Evolutionary conservation across 1,140 invertebrate species (phyloP).

Genomic region (Polyergus mexicanus): DNA sequence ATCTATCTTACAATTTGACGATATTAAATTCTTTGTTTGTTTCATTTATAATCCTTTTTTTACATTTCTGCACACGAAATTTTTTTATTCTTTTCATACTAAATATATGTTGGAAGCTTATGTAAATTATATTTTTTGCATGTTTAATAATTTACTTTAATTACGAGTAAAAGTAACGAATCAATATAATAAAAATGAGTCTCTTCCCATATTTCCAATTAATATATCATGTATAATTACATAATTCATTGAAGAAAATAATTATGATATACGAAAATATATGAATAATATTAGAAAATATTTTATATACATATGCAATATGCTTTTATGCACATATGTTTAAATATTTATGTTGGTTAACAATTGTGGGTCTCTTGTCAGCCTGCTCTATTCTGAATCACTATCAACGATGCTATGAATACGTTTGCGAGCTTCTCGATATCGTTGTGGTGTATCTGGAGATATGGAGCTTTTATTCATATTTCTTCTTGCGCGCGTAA

Average conservation of each 20-base stretch:
- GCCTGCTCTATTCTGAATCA: constrained; percentile 79
- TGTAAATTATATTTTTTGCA: not conserved
- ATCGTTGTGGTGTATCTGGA: constrained; percentile 58
- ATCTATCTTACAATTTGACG: not conserved
- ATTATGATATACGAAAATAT: constrained; percentile 8
- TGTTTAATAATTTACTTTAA: not conserved
- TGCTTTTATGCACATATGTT: not conserved
- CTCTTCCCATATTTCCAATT: not conserved
- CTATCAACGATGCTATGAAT: constrained; percentile 80
- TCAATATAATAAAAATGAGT: not conserved
- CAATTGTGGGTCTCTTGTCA: not conserved
- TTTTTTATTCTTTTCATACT: not conserved
- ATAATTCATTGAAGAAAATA: constrained; percentile 1
- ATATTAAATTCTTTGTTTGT: not conserved
- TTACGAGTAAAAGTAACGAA: not conserved
- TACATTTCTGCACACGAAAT: not conserved
- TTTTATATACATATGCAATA: not conserved
- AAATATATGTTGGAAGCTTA: not conserved
- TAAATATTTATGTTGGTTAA: not conserved
- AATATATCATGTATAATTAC: not conserved
- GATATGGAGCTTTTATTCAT: constrained; percentile 57
- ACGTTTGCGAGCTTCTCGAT: constrained; percentile 72
- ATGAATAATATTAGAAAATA: not conserved
- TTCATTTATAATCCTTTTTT: not conserved
- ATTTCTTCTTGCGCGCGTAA: constrained; percentile 77